phyloP scores from a whole-genome alignment of 35 echinoderm and acorn worm genomes.

The Apostichopus californicus region DNA sequence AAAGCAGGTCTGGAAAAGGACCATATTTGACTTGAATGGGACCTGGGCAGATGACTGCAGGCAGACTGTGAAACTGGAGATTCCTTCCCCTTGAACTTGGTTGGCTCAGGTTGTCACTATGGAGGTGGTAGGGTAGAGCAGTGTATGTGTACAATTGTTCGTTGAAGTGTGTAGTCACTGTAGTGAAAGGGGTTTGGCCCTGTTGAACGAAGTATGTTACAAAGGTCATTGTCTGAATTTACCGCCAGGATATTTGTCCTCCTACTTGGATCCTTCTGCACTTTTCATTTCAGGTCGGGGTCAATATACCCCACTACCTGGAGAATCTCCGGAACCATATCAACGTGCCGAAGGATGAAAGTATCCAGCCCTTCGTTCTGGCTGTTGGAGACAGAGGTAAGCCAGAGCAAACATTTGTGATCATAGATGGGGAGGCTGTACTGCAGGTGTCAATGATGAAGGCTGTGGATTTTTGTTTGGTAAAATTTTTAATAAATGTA shows the following conservation, averaged over 20 bases:
- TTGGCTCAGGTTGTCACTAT: no score
- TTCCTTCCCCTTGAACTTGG: no score
- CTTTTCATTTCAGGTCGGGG: neutral
- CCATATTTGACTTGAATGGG: neutral
- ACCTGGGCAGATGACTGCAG: no score
- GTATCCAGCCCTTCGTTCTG: slow-evolving; percentile 25
- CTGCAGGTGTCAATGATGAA: no score
- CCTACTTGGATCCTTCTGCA: neutral
- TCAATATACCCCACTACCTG: neutral
- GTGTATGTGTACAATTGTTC: no score
- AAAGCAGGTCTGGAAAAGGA: neutral
- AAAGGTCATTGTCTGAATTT: slow-evolving; percentile 18
- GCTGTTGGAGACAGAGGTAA: neutral
- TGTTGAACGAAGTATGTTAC: slow-evolving; percentile 11
- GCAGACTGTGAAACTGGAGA: no score
- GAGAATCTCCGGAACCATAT: slow-evolving; percentile 5
- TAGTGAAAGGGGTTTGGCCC: neutral
- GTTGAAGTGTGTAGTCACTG: no score
- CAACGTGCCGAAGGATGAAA: neutral
- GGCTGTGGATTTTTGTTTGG: no score
- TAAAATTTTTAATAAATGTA: no score
- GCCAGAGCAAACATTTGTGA: neutral
- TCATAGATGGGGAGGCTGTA: no score
- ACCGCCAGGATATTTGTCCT: neutral
- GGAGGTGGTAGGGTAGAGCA: no score